A percentile compares a stretch with the other conserved stretches of the same genome.
phyloP scores from a whole-genome alignment of 1,140 invertebrate species.

The Saccostrea echinata region DNA sequence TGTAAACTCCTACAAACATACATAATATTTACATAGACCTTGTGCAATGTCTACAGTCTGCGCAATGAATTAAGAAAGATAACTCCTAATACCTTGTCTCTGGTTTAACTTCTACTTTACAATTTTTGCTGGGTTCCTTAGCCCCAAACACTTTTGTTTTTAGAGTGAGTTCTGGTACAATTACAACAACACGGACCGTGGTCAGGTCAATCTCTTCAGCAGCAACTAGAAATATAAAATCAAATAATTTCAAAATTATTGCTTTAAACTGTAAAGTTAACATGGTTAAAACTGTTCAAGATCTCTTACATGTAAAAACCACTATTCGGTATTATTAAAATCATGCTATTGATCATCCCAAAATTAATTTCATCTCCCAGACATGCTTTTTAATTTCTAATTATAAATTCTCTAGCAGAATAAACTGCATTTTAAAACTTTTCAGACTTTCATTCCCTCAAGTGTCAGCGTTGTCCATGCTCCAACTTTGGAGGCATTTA shows the following conservation, averaged over 20 bases:
- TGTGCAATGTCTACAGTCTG: background rate
- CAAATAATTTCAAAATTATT: background rate
- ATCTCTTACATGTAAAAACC: background rate
- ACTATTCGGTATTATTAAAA: too few species aligned
- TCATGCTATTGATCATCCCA: background rate
- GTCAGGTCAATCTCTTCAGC: conserved; percentile 56
- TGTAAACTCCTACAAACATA: conserved; percentile 53
- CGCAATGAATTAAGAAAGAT: background rate
- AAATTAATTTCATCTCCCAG: background rate
- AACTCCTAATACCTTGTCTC: conserved; percentile 50
- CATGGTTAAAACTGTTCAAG: background rate
- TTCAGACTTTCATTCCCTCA: too few species aligned
- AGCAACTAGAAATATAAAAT: conserved; percentile 51
- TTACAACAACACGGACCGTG: conserved; percentile 47
- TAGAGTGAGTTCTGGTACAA: conserved; percentile 55
- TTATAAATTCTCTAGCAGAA: too few species aligned
- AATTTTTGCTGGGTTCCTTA: conserved; percentile 53
- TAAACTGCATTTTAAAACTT: too few species aligned
- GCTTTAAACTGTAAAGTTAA: too few species aligned
- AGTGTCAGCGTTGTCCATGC: too few species aligned
- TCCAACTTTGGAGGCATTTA: too few species aligned
- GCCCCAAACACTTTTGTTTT: conserved; percentile 49
- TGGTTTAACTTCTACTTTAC: conserved; percentile 54
- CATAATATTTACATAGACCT: background rate
- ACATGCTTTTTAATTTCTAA: too few species aligned